Base-by-base conservation (phyloP, 2,888 invertebrate genomes). In the Nowickia ferox region DNA sequence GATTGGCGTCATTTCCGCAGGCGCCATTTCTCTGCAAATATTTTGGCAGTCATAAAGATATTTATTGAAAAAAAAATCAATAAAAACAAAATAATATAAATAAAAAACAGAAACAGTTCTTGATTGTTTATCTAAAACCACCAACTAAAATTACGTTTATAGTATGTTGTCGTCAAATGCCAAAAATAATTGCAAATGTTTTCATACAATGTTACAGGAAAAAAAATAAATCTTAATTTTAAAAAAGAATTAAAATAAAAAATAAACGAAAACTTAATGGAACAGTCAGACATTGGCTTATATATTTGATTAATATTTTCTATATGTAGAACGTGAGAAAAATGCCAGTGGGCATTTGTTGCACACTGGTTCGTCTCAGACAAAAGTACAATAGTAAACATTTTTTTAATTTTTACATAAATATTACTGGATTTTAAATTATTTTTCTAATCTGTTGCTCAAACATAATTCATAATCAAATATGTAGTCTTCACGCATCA, bases 1-100 rank as follows among this genome's bases (percentile, higher is more conserved):
- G 71, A 9, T 85, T 46, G 38, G 44, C 85, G 82, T 82, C 82
- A 85, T 71, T 65, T 85, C 85, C 78, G 69, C 9, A 57, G 85
- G 78, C 85, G 69, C 69, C 51, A 61, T 57, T 71, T 65, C 10
- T 63, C 22, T 30, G 30, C 13, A 61, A 44, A 66, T 66, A 9
- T 68, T 61, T 75, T 68, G 75, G 59, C 80, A 84, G 38, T 81
- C 75, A 71, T 75, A 55, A 42, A 51, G 48, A 81, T 77, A 74
- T 85, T 44, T 13, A 65, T 57, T 57, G 30, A 61, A 83, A 51
- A 83, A 51, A 69, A 65, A 69, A 46, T 19, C 15, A 46, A 65
- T 44, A 51, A 78, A 74, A 59, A n/a, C 46, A 30, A 38, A 48
- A 66, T 51, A 22, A 61, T 2, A 40, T 9, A 51, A 51, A 53